These are phyloP conservation scores for Caenorhabditis remanei DNA, from an alignment of 1,140 invertebrate genomes.

Conservation along the genomic window DNA sequence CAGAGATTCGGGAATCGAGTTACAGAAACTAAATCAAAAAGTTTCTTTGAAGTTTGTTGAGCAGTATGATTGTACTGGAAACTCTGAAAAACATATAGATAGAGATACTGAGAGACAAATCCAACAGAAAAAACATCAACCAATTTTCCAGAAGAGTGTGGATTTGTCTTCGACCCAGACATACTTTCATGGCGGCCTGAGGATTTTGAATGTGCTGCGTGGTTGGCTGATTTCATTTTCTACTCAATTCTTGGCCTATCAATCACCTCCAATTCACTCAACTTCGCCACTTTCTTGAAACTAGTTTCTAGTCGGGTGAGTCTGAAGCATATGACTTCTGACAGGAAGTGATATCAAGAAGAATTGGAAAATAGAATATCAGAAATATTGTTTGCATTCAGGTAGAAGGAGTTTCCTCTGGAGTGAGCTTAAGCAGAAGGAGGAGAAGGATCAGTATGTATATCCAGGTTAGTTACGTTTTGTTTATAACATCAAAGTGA, in stretches of 20 bases:
- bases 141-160: slow-evolving; percentile 18
- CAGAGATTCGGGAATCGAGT: no score
- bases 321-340: background rate
- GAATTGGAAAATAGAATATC: no score
- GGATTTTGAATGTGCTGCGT: slow-evolving; percentile 8
- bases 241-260: slow-evolving; percentile 8
- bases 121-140: background rate
- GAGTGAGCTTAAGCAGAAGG: background rate
- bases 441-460: slow-evolving; percentile 49
- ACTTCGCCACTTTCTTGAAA: slow-evolving; percentile 45
- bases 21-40: no score
- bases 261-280: slow-evolving; percentile 45
- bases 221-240: slow-evolving; percentile 51
- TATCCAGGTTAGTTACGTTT: background rate
- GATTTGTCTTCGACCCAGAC: slow-evolving; percentile 35
- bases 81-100: no score
- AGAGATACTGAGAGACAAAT: no score
- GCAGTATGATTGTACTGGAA: no score
- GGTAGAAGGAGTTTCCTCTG: slow-evolving; percentile 46
- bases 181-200: slow-evolving; percentile 11
- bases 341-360: background rate
- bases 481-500: no score
- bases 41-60: no score
- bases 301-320: slow-evolving; percentile 41
- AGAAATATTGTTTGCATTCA: background rate